A percentile compares a stretch with the other conserved stretches of the same genome.
These are phyloP conservation scores for Molanna angustata DNA, from an alignment of 2,888 invertebrate genomes.

Conservation along the genomic window DNA sequence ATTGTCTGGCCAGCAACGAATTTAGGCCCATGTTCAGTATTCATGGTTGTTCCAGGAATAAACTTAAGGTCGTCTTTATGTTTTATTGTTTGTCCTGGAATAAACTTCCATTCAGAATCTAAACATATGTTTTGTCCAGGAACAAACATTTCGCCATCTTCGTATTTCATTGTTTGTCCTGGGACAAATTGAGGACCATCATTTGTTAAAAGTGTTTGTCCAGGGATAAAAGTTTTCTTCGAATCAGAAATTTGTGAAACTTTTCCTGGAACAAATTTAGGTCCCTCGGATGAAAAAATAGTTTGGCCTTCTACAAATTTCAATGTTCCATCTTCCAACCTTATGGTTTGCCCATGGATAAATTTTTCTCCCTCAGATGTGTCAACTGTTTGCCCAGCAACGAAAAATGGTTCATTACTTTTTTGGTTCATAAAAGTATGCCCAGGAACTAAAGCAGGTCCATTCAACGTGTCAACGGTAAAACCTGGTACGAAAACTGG, in stretches of 20 bases:
- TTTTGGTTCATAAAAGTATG: constrained; percentile 61
- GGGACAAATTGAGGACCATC: constrained; percentile 62
- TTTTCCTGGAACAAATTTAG: constrained; percentile 62
- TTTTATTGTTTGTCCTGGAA: constrained; percentile 61
- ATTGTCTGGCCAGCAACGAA: constrained; percentile 66
- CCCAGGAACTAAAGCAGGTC: constrained; percentile 70
- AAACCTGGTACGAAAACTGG: constrained; percentile 71
- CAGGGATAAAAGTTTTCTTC: constrained; percentile 58
- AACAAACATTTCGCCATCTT: constrained; percentile 54
- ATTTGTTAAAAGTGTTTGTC: constrained; percentile 59
- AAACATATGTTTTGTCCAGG: constrained; percentile 61
- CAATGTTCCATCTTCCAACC: constrained; percentile 53
- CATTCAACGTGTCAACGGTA: constrained; percentile 64
- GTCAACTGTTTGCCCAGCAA: constrained; percentile 66
- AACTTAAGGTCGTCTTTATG: constrained; percentile 58
- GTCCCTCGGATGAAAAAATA: constrained; percentile 55
- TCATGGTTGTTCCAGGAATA: constrained; percentile 62
- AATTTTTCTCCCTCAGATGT: constrained; percentile 58
- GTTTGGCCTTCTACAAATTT: constrained; percentile 64
- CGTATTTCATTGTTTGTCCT: constrained; percentile 59
- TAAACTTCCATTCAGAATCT: constrained; percentile 59
- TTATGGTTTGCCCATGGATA: constrained; percentile 62
- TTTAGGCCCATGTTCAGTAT: constrained; percentile 60
- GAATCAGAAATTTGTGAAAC: constrained; percentile 45
- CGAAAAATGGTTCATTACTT: constrained; percentile 61